These are phyloP conservation scores for Osmerus mordax DNA, from an alignment of 2,113 vertebrate genomes.

Conservation along the genomic window DNA sequence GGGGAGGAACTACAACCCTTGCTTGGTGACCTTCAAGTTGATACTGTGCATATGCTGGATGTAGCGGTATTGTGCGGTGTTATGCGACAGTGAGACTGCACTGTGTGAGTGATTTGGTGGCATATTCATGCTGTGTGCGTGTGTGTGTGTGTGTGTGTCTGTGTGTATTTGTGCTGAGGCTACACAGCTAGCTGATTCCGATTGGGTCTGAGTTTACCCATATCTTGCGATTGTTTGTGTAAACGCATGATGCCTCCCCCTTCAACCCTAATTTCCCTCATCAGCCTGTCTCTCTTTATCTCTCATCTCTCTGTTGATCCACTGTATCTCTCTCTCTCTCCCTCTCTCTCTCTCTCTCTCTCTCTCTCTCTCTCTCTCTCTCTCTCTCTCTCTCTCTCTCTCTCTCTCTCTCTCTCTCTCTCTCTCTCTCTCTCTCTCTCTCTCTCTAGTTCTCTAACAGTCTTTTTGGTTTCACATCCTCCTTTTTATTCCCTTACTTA, in stretches of 20 bases:
- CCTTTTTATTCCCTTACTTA: not conserved
- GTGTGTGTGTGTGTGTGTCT: slow-evolving; percentile 4
- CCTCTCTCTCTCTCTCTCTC: not conserved
- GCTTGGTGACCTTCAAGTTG: no score
- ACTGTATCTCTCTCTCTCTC: not conserved
- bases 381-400: no score
- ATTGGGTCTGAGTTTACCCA: slow-evolving; percentile 13
- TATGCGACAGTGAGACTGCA: not conserved
- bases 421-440: no score
- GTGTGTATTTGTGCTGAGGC: slow-evolving; percentile 1
- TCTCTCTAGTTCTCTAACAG: no score
- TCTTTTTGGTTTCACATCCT: not conserved
- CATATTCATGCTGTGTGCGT: not conserved
- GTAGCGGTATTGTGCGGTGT: not conserved
- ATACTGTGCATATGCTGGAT: not conserved
- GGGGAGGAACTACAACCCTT: not conserved
- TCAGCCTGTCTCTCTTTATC: not conserved
- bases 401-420: no score
- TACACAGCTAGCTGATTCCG: slow-evolving; percentile 13
- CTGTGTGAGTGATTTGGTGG: not conserved
- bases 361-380: not conserved
- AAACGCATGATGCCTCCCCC: slow-evolving; percentile 8
- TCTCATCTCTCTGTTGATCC: not conserved
- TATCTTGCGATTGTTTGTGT: slow-evolving; percentile 29
- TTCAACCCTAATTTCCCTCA: not conserved